phyloP scores from a whole-genome alignment of 2,113 vertebrate genomes.

The Lepus europaeus region DNA sequence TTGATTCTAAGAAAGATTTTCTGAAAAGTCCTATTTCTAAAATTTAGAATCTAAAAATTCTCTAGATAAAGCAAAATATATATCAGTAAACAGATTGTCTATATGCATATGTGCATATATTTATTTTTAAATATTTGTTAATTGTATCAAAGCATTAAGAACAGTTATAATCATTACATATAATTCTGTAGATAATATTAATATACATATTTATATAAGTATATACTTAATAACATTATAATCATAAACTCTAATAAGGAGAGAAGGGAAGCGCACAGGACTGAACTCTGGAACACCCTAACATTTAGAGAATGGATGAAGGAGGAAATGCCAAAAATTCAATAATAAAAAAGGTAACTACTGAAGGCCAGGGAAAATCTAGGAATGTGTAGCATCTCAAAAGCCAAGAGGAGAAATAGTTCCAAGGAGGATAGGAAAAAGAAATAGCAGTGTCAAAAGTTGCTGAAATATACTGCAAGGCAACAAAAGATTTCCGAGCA shows the following conservation, averaged over 20 bases:
- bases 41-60: not conserved
- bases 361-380: not conserved
- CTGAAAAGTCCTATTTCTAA: not conserved
- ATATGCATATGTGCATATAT: not conserved
- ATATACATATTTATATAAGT: not conserved
- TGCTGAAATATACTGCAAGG: not conserved
- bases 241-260: not conserved
- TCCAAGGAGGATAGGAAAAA: not conserved
- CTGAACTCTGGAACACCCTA: not conserved
- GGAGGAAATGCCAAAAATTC: not conserved
- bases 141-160: not conserved
- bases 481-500: not conserved
- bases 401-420: not conserved
- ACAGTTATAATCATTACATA: not conserved
- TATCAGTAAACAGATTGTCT: not conserved
- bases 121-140: not conserved
- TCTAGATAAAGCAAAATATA: not conserved
- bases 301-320: not conserved
- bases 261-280: not conserved
- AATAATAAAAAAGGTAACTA: slow-evolving; percentile 2
- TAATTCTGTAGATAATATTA: not conserved
- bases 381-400: not conserved
- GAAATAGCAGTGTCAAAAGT: not conserved
- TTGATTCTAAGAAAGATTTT: no score
- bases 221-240: slow-evolving; percentile 27